These are phyloP conservation scores for Hetaerina titia DNA, from an alignment of 2,888 invertebrate species.

Conservation along the genomic window DNA sequence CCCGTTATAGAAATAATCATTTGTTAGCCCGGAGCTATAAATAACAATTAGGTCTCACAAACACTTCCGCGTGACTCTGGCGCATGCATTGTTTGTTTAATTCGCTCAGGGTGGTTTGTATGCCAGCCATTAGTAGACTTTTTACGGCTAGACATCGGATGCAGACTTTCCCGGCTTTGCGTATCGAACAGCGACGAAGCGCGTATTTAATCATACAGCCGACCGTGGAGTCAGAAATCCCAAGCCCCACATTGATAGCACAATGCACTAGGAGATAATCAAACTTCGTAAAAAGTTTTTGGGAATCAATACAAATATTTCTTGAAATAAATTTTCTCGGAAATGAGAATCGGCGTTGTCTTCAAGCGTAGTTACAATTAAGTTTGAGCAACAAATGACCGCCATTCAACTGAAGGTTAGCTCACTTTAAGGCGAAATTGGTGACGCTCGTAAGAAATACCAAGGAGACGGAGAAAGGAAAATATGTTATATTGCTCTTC, in stretches of 20 bases:
- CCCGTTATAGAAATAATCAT: conserved; percentile 31
- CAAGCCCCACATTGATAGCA: background rate
- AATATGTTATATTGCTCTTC: too few relatives aligned
- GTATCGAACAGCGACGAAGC: background rate
- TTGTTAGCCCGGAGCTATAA: conserved; percentile 7
- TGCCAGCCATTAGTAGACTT: conserved; percentile 7
- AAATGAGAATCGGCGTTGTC: too few relatives aligned
- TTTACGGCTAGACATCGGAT: background rate
- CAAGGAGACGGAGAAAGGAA: too few relatives aligned
- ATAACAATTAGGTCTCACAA: conserved; percentile 13
- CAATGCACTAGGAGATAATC: background rate
- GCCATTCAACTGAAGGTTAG: too few relatives aligned
- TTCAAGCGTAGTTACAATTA: too few relatives aligned
- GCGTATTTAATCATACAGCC: background rate
- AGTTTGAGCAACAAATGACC: too few relatives aligned
- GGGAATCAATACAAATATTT: too few relatives aligned
- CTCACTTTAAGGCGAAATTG: too few relatives aligned
- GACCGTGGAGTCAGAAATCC: background rate
- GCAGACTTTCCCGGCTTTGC: background rate
- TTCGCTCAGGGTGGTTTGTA: background rate
- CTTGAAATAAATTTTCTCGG: too few relatives aligned
- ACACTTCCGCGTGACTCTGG: conserved; percentile 17
- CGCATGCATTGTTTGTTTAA: conserved; percentile 7
- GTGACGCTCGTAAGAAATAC: too few relatives aligned
- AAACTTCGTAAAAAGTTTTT: background rate